These are phyloP conservation scores for Pentamera pediparva DNA, from an alignment of 53 echinoderm and acorn worm species.

Conservation along the genomic window DNA sequence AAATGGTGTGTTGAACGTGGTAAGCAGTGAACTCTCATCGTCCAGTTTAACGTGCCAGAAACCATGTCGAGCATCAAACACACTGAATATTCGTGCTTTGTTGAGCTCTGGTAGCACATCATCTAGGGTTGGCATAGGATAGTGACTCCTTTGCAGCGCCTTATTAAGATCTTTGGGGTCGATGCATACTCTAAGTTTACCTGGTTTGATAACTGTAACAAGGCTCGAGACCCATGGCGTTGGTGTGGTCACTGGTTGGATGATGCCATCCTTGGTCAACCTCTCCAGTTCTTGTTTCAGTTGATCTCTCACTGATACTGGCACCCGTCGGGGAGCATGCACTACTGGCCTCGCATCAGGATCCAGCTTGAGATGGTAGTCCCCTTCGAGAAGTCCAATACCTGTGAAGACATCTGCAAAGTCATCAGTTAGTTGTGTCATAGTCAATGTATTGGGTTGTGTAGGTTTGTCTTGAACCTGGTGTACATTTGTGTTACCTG, in stretches of 20 bases:
- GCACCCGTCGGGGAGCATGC: not conserved
- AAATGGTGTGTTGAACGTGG: constrained; percentile 49
- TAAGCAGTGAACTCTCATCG: constrained; percentile 26
- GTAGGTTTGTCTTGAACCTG: not conserved
- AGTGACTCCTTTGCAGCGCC: constrained; percentile 31
- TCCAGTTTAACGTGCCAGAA: constrained; percentile 54
- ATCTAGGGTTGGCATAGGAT: constrained; percentile 48
- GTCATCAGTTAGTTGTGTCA: not conserved
- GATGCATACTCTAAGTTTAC: constrained; percentile 28
- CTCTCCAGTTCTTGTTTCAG: not conserved
- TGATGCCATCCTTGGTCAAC: not conserved
- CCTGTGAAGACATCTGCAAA: constrained; percentile 22
- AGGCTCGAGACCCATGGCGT: constrained; percentile 41
- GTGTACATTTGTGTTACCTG: not conserved
- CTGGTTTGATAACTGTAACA: constrained; percentile 14
- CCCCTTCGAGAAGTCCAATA: not conserved
- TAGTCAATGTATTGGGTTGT: not conserved
- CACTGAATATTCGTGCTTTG: constrained; percentile 51
- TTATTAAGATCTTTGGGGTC: constrained; percentile 22
- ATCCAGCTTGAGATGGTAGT: not conserved
- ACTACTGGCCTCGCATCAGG: constrained; percentile 11
- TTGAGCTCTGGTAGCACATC: constrained; percentile 44
- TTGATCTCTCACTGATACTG: not conserved
- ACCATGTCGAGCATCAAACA: constrained; percentile 59
- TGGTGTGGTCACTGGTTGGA: constrained; percentile 8